Evolutionary conservation across 2,797 vertebrate genomes (phyloP).

Genomic region (Myotis findleyi): DNA sequence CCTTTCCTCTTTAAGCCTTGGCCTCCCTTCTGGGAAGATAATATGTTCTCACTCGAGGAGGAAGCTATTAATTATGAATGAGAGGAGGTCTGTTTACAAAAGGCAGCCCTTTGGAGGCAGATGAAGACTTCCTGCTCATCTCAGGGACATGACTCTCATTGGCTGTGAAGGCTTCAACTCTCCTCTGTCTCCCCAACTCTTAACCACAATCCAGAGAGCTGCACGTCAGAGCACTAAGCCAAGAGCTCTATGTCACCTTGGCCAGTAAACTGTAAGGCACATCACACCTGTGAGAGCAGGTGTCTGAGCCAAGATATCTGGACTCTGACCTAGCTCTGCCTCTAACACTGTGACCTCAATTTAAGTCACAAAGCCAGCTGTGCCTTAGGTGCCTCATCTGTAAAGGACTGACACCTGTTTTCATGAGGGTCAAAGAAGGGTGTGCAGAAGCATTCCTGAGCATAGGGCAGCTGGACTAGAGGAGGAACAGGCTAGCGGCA

Average conservation of each 20-base stretch:
- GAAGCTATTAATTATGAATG: background rate
- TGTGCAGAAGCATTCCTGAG: background rate
- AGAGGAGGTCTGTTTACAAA: background rate
- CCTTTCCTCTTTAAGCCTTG: background rate
- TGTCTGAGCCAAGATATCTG: background rate
- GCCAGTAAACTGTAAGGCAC: constrained; percentile 11
- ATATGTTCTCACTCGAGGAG: background rate
- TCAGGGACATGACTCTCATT: background rate
- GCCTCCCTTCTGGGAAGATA: background rate
- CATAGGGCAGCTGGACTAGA: background rate
- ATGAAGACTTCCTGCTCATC: background rate
- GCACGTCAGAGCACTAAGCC: background rate
- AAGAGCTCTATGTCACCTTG: background rate
- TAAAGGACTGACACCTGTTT: background rate
- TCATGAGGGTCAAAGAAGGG: background rate
- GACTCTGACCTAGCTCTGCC: background rate
- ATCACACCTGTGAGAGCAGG: background rate
- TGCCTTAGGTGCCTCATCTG: background rate
- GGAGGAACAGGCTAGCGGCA: background rate
- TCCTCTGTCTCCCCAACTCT: background rate
- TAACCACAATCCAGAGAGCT: background rate
- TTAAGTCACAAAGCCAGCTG: background rate
- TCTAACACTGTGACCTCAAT: background rate
- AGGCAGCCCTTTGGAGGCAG: background rate
- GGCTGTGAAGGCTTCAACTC: background rate